Evolutionary conservation across 2,113 vertebrate genomes (phyloP), one percentile per base, ranked within the genome.

Genomic region (Nesogale talazaci): DNA sequence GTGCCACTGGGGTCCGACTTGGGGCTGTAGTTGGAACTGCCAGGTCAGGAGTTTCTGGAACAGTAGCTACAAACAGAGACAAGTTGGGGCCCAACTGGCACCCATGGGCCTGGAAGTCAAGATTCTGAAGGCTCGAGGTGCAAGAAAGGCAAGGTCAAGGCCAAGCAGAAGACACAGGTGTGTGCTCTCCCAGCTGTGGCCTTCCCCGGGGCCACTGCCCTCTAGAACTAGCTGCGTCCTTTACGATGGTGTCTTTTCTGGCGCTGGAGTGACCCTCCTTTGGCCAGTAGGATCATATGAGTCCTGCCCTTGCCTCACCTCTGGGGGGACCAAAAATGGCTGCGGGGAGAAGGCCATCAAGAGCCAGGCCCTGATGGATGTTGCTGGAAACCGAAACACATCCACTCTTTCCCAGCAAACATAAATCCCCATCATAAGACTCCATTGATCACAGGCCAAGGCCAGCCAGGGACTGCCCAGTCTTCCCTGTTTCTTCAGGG

Each of bases 341-440:
- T 93, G 94, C 94, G 93, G 92, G 92, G 80, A 83, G 42, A 86
- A 77, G 83, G 95, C 92, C 95, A 88, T 87, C 79, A 92, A 94
- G 93, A 65, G 79, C 94, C 92, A 83, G 93, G 65, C 42, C 78
- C 52, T 94, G 94, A 96, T 94, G 72, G 59, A 94, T 96, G 88
- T 87, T 85, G 84, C 84, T 85, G 86, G 93, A 94, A 94, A 93
- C 83, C 85, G 82, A 88, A 91, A 95, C 77, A 90, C 77, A 94
- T 88, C 87, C 83, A 72, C 59, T 77, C 59, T 95, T 94, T 94
- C 92, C 52, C 74, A 25, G 74, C 86, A 85, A 91, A 94, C 92
- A 95, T 84, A 85, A 93, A 96, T 96, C 91, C 84, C 84, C 57
- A 38, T 87, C 85, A 42, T 31, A 83, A 93, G 93, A 75, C 93